phyloP scores from a whole-genome alignment of 2,797 vertebrate genomes.

The Botia kubotai region DNA sequence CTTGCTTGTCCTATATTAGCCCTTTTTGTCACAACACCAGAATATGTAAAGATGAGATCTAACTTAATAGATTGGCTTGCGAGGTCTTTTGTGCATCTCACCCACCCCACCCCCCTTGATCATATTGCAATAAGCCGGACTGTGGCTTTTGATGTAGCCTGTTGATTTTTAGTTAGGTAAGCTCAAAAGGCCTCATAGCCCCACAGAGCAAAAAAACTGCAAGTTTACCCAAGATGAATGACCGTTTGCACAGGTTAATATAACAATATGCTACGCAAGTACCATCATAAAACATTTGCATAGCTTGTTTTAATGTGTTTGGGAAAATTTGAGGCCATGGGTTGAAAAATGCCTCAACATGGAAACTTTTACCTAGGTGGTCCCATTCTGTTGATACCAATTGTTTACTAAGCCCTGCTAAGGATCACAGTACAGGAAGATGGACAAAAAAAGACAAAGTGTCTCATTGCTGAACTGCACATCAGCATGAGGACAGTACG shows the following conservation, averaged over 20 bases:
- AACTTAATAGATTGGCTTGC: conserved; percentile 36
- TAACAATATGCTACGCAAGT: conserved; percentile 76
- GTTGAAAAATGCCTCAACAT: conserved; percentile 78
- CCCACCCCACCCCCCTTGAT: conserved; percentile 22
- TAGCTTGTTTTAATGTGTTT: conserved; percentile 84
- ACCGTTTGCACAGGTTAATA: conserved; percentile 80
- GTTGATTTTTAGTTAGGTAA: conserved; percentile 76
- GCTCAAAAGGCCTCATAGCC: conserved; percentile 74
- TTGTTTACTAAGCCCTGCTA: conserved; percentile 75
- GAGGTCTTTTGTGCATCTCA: conserved; percentile 24
- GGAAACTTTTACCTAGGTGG: conserved; percentile 84
- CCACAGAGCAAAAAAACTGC: conserved; percentile 73
- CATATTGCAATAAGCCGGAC: conserved; percentile 48
- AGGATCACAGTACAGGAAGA: conserved; percentile 65
- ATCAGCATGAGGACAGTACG: conserved; percentile 51
- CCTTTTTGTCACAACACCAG: neutral
- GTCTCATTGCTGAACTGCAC: conserved; percentile 71
- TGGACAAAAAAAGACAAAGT: conserved; percentile 69
- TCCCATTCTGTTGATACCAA: conserved; percentile 77
- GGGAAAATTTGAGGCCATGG: conserved; percentile 74
- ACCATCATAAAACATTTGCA: conserved; percentile 81
- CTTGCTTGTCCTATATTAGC: neutral
- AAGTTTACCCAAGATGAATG: conserved; percentile 72
- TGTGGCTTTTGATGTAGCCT: conserved; percentile 41
- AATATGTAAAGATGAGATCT: conserved; percentile 14